Evolutionary conservation across 2,888 invertebrate species (phyloP), one percentile per base, ranked within the genome.

Genomic region (Rotaria sp.): DNA sequence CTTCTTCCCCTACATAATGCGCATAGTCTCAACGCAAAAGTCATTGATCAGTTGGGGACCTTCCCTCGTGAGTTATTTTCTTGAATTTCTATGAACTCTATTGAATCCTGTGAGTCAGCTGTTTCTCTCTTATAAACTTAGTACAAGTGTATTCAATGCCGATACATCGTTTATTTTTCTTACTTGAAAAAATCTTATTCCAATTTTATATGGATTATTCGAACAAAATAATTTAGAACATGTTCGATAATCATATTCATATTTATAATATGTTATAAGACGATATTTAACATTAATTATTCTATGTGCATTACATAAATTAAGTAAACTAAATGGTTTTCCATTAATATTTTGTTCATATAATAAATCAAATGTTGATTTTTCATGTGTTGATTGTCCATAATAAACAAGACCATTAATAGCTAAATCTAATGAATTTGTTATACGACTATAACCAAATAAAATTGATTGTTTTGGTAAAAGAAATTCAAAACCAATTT

Each of bases 181-280:
- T 80, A 91, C 87, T 88, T 91, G 90, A 10, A 90, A 88, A 87
- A 91, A 90, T 57, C 90, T 93, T 89, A 97, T 95, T 18, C 96
- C 96, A 89, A 97, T 94, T 26, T 94, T 95, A 90, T 96, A 96
- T 87, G 94, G 93, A 89, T 94, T 95, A 87, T 94, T 94, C 87
- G 96, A 95, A 86, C 94, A 94, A 90, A 99, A 96, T 88, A 97
- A 96, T 91, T 99, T 99, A 0, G 98, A 95, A 90, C 98, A 99
- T 90, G 97, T 98, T 0, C 97, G 95, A 0, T 97, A 96, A 90
- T 94, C 94, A 89, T 96, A 96, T 89, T 96, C 96, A 89, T 99
- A 99, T 91, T 97, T 98, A 91, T 96, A 97, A 90, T 97, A 99
- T 38, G 99, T 90, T 0, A 98, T 91, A 11, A 97, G 94, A 84